phyloP scores from a whole-genome alignment of 2,797 vertebrate genomes.

The Rhinophrynus dorsalis region DNA sequence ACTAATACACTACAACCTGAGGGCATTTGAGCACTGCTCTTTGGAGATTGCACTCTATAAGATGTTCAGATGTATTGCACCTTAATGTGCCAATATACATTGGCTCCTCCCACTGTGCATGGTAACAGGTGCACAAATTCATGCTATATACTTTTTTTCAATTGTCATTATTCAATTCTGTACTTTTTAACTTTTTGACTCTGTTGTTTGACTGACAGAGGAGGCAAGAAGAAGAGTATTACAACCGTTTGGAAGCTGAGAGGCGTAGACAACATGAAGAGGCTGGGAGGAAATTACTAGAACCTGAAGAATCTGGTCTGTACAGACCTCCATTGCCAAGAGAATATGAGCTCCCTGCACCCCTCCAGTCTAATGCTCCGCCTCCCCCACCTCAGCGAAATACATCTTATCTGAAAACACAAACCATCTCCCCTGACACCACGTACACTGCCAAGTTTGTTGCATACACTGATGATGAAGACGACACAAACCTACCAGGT shows the following conservation, averaged over 20 bases:
- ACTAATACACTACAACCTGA: too few relatives aligned
- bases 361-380: conserved; percentile 79
- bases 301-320: conserved; percentile 92
- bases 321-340: conserved; percentile 92
- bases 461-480: conserved; percentile 91
- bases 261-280: conserved; percentile 95
- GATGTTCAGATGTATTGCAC: too few relatives aligned
- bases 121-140: too few relatives aligned
- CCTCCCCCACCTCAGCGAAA: conserved; percentile 95
- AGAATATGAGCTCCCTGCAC: conserved; percentile 88
- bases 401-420: conserved; percentile 96
- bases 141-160: too few relatives aligned
- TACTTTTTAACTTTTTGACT: too few relatives aligned
- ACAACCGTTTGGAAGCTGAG: conserved; percentile 93
- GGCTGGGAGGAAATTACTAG: conserved; percentile 89
- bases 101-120: too few relatives aligned
- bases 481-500: conserved; percentile 86
- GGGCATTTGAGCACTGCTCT: too few relatives aligned
- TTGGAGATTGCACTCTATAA: too few relatives aligned
- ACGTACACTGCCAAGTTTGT: conserved; percentile 98
- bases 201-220: conserved; percentile 81
- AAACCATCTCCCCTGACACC: conserved; percentile 91
- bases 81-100: too few relatives aligned
- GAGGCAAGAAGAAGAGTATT: conserved; percentile 98
- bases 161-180: too few relatives aligned